phyloP scores from a whole-genome alignment of 2,113 vertebrate genomes.

The Psittacus erithacus region DNA sequence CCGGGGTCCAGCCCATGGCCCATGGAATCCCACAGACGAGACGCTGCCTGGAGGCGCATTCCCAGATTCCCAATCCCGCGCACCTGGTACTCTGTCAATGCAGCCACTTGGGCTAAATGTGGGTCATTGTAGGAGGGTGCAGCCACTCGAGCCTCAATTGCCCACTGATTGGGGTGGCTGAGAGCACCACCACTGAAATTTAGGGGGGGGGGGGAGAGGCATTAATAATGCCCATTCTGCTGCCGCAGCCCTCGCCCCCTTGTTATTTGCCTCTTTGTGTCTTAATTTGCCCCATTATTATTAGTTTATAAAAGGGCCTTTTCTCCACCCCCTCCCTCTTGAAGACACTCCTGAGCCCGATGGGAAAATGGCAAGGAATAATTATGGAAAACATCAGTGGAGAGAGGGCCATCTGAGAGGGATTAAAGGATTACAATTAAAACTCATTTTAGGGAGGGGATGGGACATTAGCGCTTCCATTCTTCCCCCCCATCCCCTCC shows the following conservation, averaged over 20 bases:
- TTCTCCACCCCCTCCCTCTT: constrained; percentile 65
- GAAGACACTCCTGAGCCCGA: constrained; percentile 70
- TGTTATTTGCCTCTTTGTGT: constrained; percentile 60
- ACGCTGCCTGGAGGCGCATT: background rate
- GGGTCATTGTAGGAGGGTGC: constrained; percentile 62
- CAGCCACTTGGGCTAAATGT: constrained; percentile 67
- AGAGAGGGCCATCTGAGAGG: constrained; percentile 79
- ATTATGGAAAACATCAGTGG: constrained; percentile 78
- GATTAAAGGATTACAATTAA: constrained; percentile 84
- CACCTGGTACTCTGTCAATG: constrained; percentile 64
- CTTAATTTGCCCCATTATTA: constrained; percentile 70
- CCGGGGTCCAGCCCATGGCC: fast-evolving
- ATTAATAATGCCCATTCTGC: constrained; percentile 45
- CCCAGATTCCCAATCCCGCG: constrained; percentile 29
- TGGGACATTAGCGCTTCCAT: constrained; percentile 59
- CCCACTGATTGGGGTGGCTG: constrained; percentile 71
- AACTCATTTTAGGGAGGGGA: constrained; percentile 71
- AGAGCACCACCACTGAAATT: constrained; percentile 50
- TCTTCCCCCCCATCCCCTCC: background rate
- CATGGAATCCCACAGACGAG: background rate
- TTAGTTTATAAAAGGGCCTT: constrained; percentile 64
- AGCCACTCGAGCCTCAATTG: constrained; percentile 62
- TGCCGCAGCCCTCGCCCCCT: constrained; percentile 49
- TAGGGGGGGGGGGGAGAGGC: constrained; percentile 44
- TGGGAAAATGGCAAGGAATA: constrained; percentile 79